These are phyloP conservation scores for Macrostomum cliftonense DNA, from an alignment of 2,888 invertebrate species.

Conservation along the genomic window DNA sequence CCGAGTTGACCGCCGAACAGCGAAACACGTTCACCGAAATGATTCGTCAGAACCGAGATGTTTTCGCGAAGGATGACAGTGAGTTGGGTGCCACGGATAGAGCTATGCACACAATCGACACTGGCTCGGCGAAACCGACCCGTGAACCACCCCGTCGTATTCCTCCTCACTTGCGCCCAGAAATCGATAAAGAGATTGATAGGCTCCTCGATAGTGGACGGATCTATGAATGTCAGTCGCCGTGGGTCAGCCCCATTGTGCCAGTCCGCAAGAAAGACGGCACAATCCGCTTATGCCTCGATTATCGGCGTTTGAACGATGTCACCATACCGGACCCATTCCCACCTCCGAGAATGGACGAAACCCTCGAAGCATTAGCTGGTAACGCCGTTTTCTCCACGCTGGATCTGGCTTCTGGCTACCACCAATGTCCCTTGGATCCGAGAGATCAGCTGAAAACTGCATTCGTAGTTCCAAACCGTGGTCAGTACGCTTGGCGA, in stretches of 20 bases:
- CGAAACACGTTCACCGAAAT: no score
- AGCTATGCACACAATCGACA: no score
- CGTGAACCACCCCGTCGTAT: no score
- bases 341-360: conserved; percentile 14
- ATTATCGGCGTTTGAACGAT: conserved; percentile 14
- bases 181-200: no score
- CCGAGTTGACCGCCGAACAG: no score
- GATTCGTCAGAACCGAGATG: no score
- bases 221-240: background rate
- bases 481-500: conserved; percentile 12
- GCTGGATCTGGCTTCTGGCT: conserved; percentile 14
- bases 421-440: conserved; percentile 13
- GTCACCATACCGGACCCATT: conserved; percentile 14
- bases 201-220: no score
- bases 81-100: no score
- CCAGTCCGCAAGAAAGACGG: conserved; percentile 13
- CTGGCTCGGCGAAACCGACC: background rate
- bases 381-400: conserved; percentile 13
- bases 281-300: conserved; percentile 12
- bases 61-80: no score
- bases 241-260: conserved; percentile 14
- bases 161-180: no score
- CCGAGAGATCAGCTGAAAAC: conserved; percentile 13
- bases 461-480: conserved; percentile 12
- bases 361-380: conserved; percentile 13